Percentiles rank a stretch among this genome's conserved stretches.
These are phyloP conservation scores for Tachystola acroxantha DNA, from an alignment of 2,888 invertebrate genomes.

Conservation along the genomic window DNA sequence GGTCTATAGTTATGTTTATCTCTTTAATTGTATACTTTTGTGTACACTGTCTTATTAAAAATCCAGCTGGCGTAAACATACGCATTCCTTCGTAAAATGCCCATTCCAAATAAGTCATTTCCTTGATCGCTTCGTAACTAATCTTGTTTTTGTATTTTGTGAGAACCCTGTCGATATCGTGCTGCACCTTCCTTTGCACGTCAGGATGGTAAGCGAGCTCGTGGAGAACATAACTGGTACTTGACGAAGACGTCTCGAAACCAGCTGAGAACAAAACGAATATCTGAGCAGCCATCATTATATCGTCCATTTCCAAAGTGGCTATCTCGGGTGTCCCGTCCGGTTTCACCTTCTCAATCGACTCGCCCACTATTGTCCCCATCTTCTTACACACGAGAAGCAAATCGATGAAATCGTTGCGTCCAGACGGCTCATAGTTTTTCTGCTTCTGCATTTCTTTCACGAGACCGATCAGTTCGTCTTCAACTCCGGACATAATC, in stretches of 20 bases:
- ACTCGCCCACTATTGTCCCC: constrained; percentile 17
- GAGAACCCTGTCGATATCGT: constrained; percentile 23
- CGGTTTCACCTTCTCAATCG: constrained; percentile 14
- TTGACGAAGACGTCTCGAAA: constrained; percentile 24
- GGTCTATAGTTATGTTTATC: constrained; percentile 30
- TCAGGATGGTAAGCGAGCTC: constrained; percentile 20
- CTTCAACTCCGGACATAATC: constrained; percentile 1
- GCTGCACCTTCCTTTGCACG: constrained; percentile 19
- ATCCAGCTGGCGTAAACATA: constrained; percentile 20
- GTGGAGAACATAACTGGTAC: constrained; percentile 21
- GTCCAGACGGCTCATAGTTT: constrained; percentile 18
- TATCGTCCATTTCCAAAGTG: constrained; percentile 15
- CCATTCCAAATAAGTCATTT: constrained; percentile 24
- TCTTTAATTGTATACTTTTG: constrained; percentile 19
- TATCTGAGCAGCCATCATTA: constrained; percentile 21
- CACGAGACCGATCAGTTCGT: constrained; percentile 6
- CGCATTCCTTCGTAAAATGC: constrained; percentile 20
- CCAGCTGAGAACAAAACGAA: constrained; percentile 26
- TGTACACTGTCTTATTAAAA: constrained; percentile 17
- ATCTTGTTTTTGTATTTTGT: constrained; percentile 20
- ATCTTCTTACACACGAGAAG: constrained; percentile 20
- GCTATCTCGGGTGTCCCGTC: constrained; percentile 15
- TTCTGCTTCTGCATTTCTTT: constrained; percentile 13
- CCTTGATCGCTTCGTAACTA: constrained; percentile 22
- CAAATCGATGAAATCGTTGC: constrained; percentile 27